phyloP scores from a whole-genome alignment of 2,797 vertebrate species.

The Typhlichthys subterraneus region DNA sequence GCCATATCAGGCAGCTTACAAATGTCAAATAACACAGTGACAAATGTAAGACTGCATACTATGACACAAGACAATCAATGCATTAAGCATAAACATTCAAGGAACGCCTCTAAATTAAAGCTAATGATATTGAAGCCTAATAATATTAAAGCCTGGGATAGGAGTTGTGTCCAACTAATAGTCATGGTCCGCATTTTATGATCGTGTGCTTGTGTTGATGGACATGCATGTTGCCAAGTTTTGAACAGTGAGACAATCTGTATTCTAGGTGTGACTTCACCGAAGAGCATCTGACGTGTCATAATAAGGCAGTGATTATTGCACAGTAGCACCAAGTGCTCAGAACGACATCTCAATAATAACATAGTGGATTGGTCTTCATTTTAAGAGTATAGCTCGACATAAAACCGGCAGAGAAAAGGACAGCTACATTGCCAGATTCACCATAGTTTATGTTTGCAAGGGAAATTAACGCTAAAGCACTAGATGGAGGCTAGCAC shows the following conservation, averaged over 20 bases:
- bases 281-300: constrained; percentile 18
- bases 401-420: constrained; percentile 4
- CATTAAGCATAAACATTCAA: constrained; percentile 5
- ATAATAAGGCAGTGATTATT: constrained; percentile 6
- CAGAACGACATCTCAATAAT: neutral
- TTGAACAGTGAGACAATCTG: neutral
- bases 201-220: constrained; percentile 8
- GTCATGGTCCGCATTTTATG: neutral
- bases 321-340: constrained; percentile 21
- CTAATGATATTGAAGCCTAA: neutral
- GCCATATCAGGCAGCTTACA: neutral
- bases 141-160: too few relatives aligned
- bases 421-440: constrained; percentile 10
- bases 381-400: constrained; percentile 5
- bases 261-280: constrained; percentile 12
- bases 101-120: neutral
- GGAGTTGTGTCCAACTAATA: too few relatives aligned
- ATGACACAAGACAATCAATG: constrained; percentile 25
- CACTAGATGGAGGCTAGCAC: constrained; percentile 15
- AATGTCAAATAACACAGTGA: constrained; percentile 3
- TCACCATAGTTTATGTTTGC: constrained; percentile 2
- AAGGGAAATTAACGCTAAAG: constrained; percentile 39
- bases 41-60: constrained; percentile 7
- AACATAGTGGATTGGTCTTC: neutral
- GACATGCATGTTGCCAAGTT: constrained; percentile 15